Base-by-base conservation (phyloP, 2,797 vertebrate species). In the Hirundo rustica region DNA sequence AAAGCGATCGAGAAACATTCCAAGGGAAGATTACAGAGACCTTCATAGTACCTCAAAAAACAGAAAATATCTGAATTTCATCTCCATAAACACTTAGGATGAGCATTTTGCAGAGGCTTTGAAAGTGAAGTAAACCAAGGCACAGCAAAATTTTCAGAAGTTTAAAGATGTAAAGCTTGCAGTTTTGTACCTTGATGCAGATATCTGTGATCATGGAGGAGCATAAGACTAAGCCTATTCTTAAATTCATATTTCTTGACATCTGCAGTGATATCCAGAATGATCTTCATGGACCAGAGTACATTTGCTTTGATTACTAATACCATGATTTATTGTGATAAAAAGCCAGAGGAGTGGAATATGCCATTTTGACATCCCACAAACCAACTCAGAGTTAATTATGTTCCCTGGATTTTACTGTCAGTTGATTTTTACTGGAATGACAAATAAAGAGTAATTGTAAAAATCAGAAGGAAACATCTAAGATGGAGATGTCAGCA, bases 401-500 rank as follows among this genome's bases (percentile, higher is more conserved):
- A 74, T 67, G 38, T 60, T 92, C 38, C 40, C 48, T 81, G 66
- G 36, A 62, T 91, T 77, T 93, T 93, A 75, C 93, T 75, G 85
- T 82, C 32, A 92, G 60, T 38, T 84, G 80, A 30, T 70, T 95
- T 92, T 95, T 95, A 95, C 93, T 92, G 90, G 66, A 96, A 93
- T 86, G n/a, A 85, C 71, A 96, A 85, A 64, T 87, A 81, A 88
- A 87, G 40, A 60, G 32, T 58, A 94, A 92, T 88, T 90, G 50
- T 65, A 76, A 87, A 92, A 90, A 93, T 50, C 58, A 91, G 82
- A 87, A 92, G 50, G 62, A 88, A 93, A 45, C 40, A 92, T 92
- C 88, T 88, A 86, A 90, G 66, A 88, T 50, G 88, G 65, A 88
- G 15, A 88, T 89, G 68, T 89, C 81, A 91, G 14, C 21, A n/a